Evolutionary conservation across 2,888 invertebrate species (phyloP).

Genomic region (Dryococelus australis): DNA sequence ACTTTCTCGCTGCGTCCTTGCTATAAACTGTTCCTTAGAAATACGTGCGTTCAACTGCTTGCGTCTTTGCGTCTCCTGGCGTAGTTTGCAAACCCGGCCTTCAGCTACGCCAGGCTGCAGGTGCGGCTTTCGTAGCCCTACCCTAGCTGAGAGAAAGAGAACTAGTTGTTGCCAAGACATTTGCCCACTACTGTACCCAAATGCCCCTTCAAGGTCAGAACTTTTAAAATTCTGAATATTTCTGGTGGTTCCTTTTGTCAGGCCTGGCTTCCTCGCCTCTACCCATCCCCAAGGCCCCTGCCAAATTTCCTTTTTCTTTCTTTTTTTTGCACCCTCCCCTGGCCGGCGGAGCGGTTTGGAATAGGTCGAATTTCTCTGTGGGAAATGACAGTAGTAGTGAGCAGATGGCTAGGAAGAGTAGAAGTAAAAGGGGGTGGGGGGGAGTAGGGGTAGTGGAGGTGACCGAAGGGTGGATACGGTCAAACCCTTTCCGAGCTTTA

Average conservation of each 20-base stretch:
- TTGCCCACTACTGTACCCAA: neutral
- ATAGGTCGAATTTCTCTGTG: conserved; percentile 3
- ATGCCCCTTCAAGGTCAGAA: neutral
- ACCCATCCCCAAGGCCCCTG: neutral
- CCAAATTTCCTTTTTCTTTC: neutral
- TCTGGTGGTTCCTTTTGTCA: conserved; percentile 8
- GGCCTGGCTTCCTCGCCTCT: neutral
- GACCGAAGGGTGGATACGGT: neutral
- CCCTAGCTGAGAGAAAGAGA: no score
- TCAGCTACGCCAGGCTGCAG: no score
- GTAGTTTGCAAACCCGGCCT: no score
- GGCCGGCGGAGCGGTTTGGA: neutral
- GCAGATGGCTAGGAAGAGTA: neutral
- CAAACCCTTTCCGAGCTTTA: neutral
- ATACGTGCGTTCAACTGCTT: no score
- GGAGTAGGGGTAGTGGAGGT: neutral
- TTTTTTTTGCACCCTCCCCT: neutral
- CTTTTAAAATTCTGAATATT: neutral
- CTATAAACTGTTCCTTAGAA: no score
- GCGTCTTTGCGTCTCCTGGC: no score
- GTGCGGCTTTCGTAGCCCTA: no score
- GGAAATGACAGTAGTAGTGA: neutral
- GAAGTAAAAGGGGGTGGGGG: no score
- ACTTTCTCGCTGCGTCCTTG: no score
- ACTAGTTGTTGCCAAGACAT: neutral